A percentile compares a stretch with the other conserved stretches of the same genome.
Conservation (phyloP, 2,113 vertebrate genomes). For the Spea bombifrons region DNA sequence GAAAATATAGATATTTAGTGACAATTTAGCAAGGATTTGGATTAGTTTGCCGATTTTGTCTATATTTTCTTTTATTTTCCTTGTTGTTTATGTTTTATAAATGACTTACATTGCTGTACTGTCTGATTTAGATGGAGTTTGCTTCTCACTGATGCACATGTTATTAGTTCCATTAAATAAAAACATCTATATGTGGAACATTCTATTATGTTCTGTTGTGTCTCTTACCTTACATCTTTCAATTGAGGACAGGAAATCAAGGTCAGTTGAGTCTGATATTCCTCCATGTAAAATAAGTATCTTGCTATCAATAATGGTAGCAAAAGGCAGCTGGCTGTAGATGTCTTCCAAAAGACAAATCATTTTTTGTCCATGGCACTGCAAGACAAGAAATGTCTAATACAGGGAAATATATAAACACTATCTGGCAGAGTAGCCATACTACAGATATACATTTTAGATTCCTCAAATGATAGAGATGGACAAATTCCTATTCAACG, state of each 20-base stretch:
- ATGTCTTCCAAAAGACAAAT: constrained; percentile 80
- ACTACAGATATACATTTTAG: background rate
- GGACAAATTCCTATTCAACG: too few species aligned
- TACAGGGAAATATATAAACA: constrained; percentile 9
- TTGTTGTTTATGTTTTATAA: too few species aligned
- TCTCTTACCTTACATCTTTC: constrained; percentile 82
- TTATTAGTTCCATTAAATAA: background rate
- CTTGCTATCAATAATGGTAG: constrained; percentile 86
- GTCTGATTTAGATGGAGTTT: too few species aligned
- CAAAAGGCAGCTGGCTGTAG: constrained; percentile 87
- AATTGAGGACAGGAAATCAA: constrained; percentile 76
- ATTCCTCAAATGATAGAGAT: background rate
- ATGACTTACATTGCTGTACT: too few species aligned
- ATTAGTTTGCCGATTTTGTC: too few species aligned
- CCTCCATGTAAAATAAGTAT: constrained; percentile 91
- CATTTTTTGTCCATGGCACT: constrained; percentile 80
- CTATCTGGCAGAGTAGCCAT: background rate
- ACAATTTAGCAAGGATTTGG: too few species aligned
- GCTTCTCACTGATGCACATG: background rate
- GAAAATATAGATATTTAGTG: too few species aligned
- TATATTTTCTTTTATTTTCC: too few species aligned
- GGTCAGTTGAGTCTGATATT: constrained; percentile 86
- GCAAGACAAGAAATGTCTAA: constrained; percentile 43
- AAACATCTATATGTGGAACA: background rate
- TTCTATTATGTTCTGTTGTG: background rate